A percentile compares a stretch with the other conserved stretches of the same genome.
Conservation (phyloP, 2,113 vertebrate genomes). For the Nesoenas mayeri region DNA sequence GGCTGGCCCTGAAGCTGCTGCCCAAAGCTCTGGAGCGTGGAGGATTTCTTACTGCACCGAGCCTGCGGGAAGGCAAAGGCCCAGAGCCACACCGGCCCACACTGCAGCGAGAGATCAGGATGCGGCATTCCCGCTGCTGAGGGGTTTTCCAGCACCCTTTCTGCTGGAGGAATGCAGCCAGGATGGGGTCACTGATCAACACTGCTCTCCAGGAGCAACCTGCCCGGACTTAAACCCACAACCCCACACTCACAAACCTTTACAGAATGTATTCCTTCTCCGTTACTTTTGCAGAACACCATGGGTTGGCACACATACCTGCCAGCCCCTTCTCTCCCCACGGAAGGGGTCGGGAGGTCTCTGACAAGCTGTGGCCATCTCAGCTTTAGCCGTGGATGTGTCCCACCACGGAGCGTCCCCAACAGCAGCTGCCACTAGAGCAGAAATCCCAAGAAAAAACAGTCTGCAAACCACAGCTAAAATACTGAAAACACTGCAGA, state of each 20-base stretch:
- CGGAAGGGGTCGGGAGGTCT: not conserved
- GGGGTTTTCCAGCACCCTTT: no score
- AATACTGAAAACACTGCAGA: accelerated
- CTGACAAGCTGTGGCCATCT: no score
- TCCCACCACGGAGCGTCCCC: not conserved
- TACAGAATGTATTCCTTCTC: not conserved
- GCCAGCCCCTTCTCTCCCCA: not conserved
- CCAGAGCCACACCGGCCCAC: no score
- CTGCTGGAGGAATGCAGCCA: not conserved
- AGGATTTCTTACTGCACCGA: no score
- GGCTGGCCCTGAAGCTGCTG: not conserved
- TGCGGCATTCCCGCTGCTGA: no score
- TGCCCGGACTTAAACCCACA: not conserved
- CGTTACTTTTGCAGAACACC: not conserved
- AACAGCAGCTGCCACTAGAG: not conserved
- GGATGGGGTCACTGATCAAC: accelerated
- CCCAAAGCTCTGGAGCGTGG: accelerated
- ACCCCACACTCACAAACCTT: accelerated
- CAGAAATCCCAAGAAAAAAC: not conserved
- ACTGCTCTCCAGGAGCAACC: not conserved
- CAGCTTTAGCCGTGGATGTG: accelerated
- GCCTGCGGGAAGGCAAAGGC: no score
- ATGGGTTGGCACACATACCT: not conserved
- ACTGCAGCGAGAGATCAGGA: no score
- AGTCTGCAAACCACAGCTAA: not conserved